A percentile compares a stretch with the other conserved stretches of the same genome.
Evolutionary conservation across 2,888 invertebrate genomes (phyloP).

Genomic region (Parascotia fuliginaria): DNA sequence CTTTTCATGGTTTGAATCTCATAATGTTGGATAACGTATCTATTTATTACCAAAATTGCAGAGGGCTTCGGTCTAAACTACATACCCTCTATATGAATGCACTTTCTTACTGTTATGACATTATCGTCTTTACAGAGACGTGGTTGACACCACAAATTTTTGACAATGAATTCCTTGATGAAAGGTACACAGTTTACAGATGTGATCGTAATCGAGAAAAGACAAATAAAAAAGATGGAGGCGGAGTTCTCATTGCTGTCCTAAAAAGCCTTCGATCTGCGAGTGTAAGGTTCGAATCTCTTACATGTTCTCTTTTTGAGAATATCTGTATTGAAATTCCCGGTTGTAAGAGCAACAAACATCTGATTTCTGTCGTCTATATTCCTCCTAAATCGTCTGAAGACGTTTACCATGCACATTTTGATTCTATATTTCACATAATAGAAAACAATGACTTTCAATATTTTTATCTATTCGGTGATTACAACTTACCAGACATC

Average conservation of each 20-base stretch:
- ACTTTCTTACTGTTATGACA: not conserved
- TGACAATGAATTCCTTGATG: not conserved
- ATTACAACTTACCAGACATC: not conserved
- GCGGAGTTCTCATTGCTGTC: not conserved
- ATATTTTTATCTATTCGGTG: not conserved
- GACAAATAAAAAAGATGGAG: constrained; percentile 1
- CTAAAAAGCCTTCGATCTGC: not conserved
- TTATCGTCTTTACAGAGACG: not conserved
- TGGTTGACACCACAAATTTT: not conserved
- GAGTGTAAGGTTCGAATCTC: not conserved
- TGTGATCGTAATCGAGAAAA: not conserved
- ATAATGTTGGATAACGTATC: not conserved
- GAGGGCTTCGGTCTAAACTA: not conserved
- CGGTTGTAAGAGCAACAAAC: not conserved
- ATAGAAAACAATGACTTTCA: not conserved
- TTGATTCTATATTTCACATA: constrained; percentile 1
- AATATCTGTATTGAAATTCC: not conserved
- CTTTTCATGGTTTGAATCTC: not conserved
- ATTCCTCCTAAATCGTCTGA: not conserved
- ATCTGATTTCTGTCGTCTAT: not conserved
- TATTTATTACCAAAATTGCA: constrained; percentile 2
- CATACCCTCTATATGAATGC: not conserved
- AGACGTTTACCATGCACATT: not conserved
- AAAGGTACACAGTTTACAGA: not conserved
- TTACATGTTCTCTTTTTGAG: not conserved